phyloP scores from a whole-genome alignment of 1,140 invertebrate genomes.

The Zaprionus ornatus region DNA sequence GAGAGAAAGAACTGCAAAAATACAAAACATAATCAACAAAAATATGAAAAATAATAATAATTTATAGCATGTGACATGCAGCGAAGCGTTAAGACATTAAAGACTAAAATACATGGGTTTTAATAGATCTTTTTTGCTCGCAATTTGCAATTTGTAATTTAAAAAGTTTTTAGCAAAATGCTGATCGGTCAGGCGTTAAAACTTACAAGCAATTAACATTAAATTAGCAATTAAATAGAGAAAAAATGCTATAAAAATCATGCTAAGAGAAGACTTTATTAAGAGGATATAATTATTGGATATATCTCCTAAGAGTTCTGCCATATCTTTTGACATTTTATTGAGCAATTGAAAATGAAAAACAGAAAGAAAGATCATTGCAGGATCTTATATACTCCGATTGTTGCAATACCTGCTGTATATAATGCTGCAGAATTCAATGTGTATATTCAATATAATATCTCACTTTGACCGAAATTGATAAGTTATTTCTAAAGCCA shows the following conservation, averaged over 20 bases:
- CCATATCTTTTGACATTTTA: background rate
- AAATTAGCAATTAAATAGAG: slow-evolving; percentile 5
- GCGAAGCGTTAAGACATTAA: slow-evolving; percentile 50
- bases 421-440: no score
- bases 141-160: slow-evolving; percentile 20
- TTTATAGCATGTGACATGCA: slow-evolving; percentile 19
- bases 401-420: no score
- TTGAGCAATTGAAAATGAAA: background rate
- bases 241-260: background rate
- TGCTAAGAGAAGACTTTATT: background rate
- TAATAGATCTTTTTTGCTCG: slow-evolving; percentile 9
- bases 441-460: no score
- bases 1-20: slow-evolving; percentile 10
- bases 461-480: no score
- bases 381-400: no score
- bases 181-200: background rate
- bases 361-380: no score
- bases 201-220: slow-evolving; percentile 12
- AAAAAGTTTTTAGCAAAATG: background rate
- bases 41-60: slow-evolving; percentile 39
- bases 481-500: no score
- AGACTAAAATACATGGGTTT: slow-evolving; percentile 39
- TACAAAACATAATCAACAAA: slow-evolving; percentile 9
- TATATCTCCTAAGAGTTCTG: background rate
- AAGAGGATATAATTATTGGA: background rate